Evolutionary conservation across 2,797 vertebrate genomes (phyloP).

Genomic region (Semaprochilodus insignis): DNA sequence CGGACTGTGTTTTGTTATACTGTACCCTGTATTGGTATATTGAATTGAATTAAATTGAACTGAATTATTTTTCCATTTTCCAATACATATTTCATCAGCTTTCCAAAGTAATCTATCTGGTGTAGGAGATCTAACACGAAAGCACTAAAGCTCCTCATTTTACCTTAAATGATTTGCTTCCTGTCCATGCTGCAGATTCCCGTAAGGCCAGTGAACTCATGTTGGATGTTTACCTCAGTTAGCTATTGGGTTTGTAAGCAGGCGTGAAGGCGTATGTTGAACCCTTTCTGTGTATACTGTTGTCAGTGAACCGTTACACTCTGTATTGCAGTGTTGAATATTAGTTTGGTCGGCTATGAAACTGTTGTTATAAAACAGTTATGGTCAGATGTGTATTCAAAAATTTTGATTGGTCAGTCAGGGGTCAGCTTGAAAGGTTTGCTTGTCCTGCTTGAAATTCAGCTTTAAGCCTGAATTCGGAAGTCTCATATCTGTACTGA

Average conservation of each 20-base stretch:
- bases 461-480: not conserved
- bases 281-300: not conserved
- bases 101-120: not conserved
- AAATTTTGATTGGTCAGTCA: constrained; percentile 21
- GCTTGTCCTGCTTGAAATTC: not conserved
- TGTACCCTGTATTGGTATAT: too few species aligned
- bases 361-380: not conserved
- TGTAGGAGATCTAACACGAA: not conserved
- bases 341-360: not conserved
- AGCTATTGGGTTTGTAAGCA: not conserved
- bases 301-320: not conserved
- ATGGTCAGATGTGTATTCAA: not conserved
- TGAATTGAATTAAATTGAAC: too few species aligned
- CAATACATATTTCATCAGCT: not conserved
- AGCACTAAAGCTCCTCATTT: not conserved
- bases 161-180: not conserved
- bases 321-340: not conserved
- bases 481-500: too few species aligned
- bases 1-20: too few species aligned
- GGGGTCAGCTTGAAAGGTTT: not conserved
- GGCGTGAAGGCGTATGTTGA: not conserved
- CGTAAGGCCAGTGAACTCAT: constrained; percentile 30
- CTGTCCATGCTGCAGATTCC: not conserved
- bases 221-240: not conserved
- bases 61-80: too few species aligned